phyloP scores from a whole-genome alignment of 2,113 vertebrate species.

The Verasper variegatus region DNA sequence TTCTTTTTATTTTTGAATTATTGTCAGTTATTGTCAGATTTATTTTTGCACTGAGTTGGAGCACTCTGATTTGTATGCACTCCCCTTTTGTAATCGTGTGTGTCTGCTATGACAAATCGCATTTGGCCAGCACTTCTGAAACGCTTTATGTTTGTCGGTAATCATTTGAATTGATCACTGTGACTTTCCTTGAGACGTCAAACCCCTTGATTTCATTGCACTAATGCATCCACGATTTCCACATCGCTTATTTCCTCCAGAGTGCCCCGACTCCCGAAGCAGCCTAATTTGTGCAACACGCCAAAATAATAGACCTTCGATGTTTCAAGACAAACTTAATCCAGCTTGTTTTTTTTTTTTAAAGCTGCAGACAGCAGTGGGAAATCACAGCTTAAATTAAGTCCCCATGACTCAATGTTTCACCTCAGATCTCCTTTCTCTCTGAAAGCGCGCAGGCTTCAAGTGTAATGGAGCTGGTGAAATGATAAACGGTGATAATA shows the following conservation, averaged over 20 bases:
- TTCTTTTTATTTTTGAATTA: constrained; percentile 33
- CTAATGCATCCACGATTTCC: constrained; percentile 35
- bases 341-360: constrained; percentile 15
- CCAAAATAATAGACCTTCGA: constrained; percentile 35
- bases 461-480: constrained; percentile 21
- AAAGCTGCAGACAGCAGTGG: constrained; percentile 10
- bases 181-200: constrained; percentile 29
- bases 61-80: constrained; percentile 12
- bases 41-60: constrained; percentile 15
- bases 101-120: constrained; percentile 47
- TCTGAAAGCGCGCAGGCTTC: constrained; percentile 2
- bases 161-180: constrained; percentile 44
- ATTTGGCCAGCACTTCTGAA: constrained; percentile 40
- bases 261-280: not conserved
- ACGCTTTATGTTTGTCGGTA: constrained; percentile 55
- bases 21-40: constrained; percentile 21
- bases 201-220: constrained; percentile 20
- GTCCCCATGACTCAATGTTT: constrained; percentile 42
- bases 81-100: constrained; percentile 38
- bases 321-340: constrained; percentile 45
- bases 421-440: constrained; percentile 9
- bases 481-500: constrained; percentile 20
- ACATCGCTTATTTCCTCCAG: constrained; percentile 19
- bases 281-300: constrained; percentile 1
- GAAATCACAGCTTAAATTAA: constrained; percentile 45